Base-by-base conservation (phyloP, 1,140 invertebrate species). In the Bursaphelenchus mucronatus region DNA sequence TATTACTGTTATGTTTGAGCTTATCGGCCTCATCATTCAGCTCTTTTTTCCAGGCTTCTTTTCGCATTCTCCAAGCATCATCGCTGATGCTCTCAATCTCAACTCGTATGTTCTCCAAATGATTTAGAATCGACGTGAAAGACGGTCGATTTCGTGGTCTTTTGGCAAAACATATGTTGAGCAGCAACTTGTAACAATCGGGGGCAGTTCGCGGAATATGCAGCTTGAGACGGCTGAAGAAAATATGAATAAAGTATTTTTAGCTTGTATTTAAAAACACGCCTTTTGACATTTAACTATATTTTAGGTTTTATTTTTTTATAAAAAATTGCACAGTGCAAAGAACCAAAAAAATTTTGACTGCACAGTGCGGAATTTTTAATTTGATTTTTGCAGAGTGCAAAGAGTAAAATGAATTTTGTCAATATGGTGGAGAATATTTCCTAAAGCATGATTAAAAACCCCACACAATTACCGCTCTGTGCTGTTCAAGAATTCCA, bases 111-210 rank as follows among this genome's bases (percentile, higher is more conserved):
- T 93, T 92, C 67, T 90, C 88, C 51, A 96, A 83, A 81, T 94
- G 91, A 56, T 88, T 88, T 39, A 91, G 86, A 70, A 97, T 94
- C 66, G 94, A 88, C 70, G 90, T 89, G 80, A 97, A 97, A 0
- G 92, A 91, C 6, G 94, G 94, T 64, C 95, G 86, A 81, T 95
- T 95, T 58, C 89, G 86, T 0, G 94, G 91, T 79, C 91, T 90
- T 2, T 88, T 85, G 66, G 88, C 90, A 90, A 92, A 96, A 81
- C 94, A 97, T 79, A 92, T 90, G 70, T 89, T 89, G 55, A 97
- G 87, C 9, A 98, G 86, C 10, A 95, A 82, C 69, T 86, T 85
- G 66, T 86, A 85, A 17, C 85, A 85, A 63, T 90, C 89, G 0
- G 94, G 94, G 78, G 90, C 94, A 10, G 89, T 90, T 30, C 87